Base-by-base conservation (phyloP, 2,113 vertebrate species). In the Vidua macroura region DNA sequence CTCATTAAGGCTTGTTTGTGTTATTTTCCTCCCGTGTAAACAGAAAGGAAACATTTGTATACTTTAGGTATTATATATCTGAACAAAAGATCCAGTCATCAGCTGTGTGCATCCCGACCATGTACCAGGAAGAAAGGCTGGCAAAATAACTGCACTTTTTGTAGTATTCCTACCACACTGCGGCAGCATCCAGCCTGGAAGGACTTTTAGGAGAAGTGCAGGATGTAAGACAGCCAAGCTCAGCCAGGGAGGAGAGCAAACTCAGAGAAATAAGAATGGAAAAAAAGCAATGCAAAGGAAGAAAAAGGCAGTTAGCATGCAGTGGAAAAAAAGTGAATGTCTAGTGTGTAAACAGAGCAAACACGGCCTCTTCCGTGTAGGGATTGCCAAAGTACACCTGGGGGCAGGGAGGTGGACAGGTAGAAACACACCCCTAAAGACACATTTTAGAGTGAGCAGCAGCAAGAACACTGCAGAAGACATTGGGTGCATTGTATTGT, bases 31-130 rank as follows among this genome's bases (percentile, higher is more conserved):
- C 33, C 37, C 12, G 14, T 48, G 31, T 80, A 62, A 86, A 87
- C 4, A 66, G 37, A 84, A 86, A 72, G 22, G 4, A 67, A 76
- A 15, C 8, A 22, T 63, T 90, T 77, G 9, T 80, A 35, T 24
- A 59, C 15, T n/a, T 92, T 14, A 51, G 5, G 7, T 46, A n/a
- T 51, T 33, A 33, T 2, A 1, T 20, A 44, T 28, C 27, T 39
- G 74, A 68, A 79, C 25, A 84, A 89, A 83, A 78, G 52, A 39
- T 17, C 13, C 37, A 49, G 31, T 37, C 33, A 72, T 31, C 23
- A 51, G 33, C 69, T 63, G 25, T 19, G 30, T 52, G 41, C 56
- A 35, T 68, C 77, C 27, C 0, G 0, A 81, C 28, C 3, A 3
- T 6, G 49, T 8, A 37, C 15, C 62, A 64, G 58, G 48, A 92